Conservation (phyloP, 2,797 vertebrate genomes). For the Cirrhinus mrigala region DNA sequence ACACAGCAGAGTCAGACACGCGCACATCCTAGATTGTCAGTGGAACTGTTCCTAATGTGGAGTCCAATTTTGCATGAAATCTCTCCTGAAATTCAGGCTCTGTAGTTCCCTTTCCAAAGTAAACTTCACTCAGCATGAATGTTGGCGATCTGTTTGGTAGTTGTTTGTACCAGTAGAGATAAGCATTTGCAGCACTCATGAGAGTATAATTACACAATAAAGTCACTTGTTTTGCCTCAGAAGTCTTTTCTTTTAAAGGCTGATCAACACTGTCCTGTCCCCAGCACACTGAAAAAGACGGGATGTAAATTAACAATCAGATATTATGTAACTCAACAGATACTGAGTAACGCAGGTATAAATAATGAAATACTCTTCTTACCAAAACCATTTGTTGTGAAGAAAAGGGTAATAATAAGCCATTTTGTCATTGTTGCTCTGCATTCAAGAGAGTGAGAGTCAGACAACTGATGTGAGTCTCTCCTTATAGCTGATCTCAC, state of each 20-base stretch:
- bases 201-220: background rate
- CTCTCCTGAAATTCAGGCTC: background rate
- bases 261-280: background rate
- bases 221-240: background rate
- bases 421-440: background rate
- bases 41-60: background rate
- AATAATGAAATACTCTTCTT: too few species aligned
- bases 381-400: background rate
- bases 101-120: background rate
- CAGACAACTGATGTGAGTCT: background rate
- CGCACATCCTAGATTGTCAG: background rate
- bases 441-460: background rate
- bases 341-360: too few species aligned
- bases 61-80: background rate
- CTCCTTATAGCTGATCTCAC: too few species aligned
- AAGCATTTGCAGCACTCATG: background rate
- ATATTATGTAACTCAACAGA: background rate
- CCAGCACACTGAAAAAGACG: background rate
- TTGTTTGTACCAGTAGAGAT: conserved; percentile 54
- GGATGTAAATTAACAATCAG: background rate
- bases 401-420: background rate
- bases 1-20: background rate
- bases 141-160: conserved; percentile 6
- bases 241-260: background rate
- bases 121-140: conserved; percentile 20